Evolutionary conservation across 2,113 vertebrate species (phyloP).

Genomic region (Philantomba maxwellii): DNA sequence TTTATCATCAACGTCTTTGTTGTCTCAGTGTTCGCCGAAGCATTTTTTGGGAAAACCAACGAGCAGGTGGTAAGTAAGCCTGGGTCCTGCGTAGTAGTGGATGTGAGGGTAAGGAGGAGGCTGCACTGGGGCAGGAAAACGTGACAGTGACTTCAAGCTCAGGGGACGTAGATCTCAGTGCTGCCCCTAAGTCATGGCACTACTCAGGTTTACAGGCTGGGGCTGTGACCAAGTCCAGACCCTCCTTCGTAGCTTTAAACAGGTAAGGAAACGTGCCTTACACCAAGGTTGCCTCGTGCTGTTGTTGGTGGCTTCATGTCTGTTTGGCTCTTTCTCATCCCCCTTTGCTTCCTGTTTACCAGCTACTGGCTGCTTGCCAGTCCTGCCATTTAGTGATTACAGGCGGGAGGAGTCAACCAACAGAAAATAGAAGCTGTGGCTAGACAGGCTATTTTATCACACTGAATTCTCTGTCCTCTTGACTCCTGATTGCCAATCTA

Average conservation of each 20-base stretch:
- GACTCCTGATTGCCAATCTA: not conserved
- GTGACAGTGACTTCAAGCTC: not conserved
- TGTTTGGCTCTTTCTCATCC: not conserved
- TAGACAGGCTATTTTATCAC: not conserved
- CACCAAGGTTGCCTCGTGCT: not conserved
- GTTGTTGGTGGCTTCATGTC: not conserved
- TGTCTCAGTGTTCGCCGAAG: constrained; percentile 92
- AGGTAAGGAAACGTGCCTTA: not conserved
- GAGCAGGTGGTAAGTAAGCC: constrained; percentile 85
- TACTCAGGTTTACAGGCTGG: not conserved
- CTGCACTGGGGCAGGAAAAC: not conserved
- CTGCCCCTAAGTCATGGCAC: not conserved
- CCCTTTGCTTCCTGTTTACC: not conserved
- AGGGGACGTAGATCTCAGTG: not conserved
- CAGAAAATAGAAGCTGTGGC: not conserved
- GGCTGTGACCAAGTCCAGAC: not conserved
- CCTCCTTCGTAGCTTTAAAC: not conserved
- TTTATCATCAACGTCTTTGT: constrained; percentile 98
- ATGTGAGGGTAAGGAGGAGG: not conserved
- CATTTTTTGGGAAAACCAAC: constrained; percentile 88
- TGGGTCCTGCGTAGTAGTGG: not conserved
- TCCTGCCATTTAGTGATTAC: not conserved
- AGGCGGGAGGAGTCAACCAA: not conserved
- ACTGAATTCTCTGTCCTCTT: not conserved
- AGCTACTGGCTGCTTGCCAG: not conserved